A percentile compares a stretch with the other conserved stretches of the same genome.
These are phyloP conservation scores for Oenanthe melanoleuca DNA, from an alignment of 2,113 vertebrate genomes.

Conservation along the genomic window DNA sequence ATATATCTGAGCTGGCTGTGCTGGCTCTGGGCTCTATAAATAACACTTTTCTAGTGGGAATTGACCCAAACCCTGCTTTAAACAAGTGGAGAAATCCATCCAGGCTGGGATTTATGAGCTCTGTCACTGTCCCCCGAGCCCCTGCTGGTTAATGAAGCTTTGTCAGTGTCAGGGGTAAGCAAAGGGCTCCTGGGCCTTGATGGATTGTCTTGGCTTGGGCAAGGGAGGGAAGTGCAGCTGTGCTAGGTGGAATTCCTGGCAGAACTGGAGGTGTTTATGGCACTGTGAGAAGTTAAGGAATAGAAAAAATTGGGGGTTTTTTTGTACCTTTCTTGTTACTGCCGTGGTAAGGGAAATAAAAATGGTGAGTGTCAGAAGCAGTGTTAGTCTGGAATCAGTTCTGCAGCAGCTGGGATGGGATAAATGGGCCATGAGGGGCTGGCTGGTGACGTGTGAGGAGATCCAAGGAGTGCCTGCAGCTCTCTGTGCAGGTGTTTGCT, in stretches of 20 bases:
- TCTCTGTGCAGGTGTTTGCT: background rate
- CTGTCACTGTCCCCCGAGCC: background rate
- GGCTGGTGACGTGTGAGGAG: background rate
- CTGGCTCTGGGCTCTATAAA: background rate
- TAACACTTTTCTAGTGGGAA: background rate
- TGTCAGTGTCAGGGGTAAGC: background rate
- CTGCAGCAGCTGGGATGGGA: background rate
- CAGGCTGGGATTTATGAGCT: conserved; percentile 18
- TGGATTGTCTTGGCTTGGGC: background rate
- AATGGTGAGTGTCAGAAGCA: background rate
- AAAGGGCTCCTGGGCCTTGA: background rate
- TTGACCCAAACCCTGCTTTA: conserved; percentile 29
- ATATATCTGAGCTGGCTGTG: background rate
- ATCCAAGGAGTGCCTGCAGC: background rate
- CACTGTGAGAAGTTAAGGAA: background rate
- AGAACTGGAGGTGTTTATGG: accelerated
- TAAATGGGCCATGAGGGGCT: accelerated
- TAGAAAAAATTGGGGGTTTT: background rate
- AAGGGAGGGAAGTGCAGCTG: background rate
- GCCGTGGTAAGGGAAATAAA: background rate
- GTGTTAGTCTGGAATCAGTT: conserved; percentile 35
- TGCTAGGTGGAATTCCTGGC: background rate
- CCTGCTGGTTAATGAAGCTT: background rate
- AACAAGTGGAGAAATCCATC: conserved; percentile 23
- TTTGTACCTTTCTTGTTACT: background rate